Percentiles rank a stretch among this genome's conserved stretches.
Evolutionary conservation across 2,113 vertebrate species (phyloP).

Genomic region (Ophiodon elongatus): DNA sequence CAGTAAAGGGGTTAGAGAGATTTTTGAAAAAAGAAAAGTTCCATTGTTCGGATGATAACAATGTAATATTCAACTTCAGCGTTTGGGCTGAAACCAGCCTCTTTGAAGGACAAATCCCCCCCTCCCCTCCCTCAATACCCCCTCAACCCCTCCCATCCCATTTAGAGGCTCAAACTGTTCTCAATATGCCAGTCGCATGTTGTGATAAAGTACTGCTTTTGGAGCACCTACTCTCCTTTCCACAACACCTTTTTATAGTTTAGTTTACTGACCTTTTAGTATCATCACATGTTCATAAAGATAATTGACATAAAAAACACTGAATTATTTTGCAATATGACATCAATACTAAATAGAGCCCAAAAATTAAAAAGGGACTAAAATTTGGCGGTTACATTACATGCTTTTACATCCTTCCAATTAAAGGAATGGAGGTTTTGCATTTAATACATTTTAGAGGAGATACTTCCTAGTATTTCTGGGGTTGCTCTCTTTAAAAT

Average conservation of each 20-base stretch:
- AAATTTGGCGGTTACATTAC: background rate
- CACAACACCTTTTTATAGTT: background rate
- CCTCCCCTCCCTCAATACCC: too few species aligned
- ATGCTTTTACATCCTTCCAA: constrained; percentile 7
- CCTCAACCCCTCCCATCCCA: too few species aligned
- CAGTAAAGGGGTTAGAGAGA: constrained; percentile 9
- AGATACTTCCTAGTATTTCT: background rate
- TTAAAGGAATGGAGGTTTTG: background rate
- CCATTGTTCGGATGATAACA: constrained; percentile 50
- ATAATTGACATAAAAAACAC: background rate
- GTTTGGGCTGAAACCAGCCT: background rate
- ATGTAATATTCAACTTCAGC: constrained; percentile 27
- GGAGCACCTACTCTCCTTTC: constrained; percentile 62
- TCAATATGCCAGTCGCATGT: constrained; percentile 62
- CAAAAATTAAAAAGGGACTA: background rate
- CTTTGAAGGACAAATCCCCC: constrained; percentile 49
- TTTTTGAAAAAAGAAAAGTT: constrained; percentile 10
- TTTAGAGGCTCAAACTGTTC: constrained; percentile 51
- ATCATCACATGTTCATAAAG: background rate
- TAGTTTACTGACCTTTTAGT: background rate
- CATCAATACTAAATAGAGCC: background rate
- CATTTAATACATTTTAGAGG: background rate
- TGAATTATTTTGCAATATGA: background rate
- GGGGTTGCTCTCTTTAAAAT: background rate
- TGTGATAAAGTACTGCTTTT: constrained; percentile 63